These are phyloP conservation scores for Nicator chloris DNA, from an alignment of 2,113 vertebrate genomes.

Conservation along the genomic window DNA sequence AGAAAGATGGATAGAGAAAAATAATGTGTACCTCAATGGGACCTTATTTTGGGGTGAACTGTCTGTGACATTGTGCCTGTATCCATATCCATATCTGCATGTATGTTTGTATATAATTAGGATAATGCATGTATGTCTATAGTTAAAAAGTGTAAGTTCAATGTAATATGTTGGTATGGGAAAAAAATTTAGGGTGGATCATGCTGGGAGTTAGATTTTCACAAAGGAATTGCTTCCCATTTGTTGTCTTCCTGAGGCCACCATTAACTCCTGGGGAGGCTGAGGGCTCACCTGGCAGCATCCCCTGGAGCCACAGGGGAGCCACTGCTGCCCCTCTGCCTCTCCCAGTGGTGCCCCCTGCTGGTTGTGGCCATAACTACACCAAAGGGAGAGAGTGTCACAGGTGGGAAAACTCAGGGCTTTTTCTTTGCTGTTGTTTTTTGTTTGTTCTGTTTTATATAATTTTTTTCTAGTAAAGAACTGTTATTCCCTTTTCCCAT, in stretches of 20 bases:
- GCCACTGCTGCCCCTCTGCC: not conserved
- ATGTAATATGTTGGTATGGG: not conserved
- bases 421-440: not conserved
- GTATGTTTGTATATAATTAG: not conserved
- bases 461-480: not conserved
- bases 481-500: not conserved
- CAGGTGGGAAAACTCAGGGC: rapidly evolving
- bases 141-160: not conserved
- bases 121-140: not conserved
- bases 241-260: not conserved
- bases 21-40: not conserved
- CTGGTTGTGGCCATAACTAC: not conserved
- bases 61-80: not conserved
- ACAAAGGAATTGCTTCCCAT: not conserved
- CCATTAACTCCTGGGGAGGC: not conserved
- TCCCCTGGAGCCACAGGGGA: not conserved
- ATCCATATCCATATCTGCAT: not conserved
- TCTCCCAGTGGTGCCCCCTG: rapidly evolving
- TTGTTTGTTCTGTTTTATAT: not conserved
- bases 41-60: not conserved
- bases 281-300: rapidly evolving
- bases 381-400: not conserved
- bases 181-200: not conserved
- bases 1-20: not conserved
- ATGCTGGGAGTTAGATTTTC: not conserved